Base-by-base conservation (phyloP, 2,888 invertebrate genomes). In the Entomobrya multifasciata region DNA sequence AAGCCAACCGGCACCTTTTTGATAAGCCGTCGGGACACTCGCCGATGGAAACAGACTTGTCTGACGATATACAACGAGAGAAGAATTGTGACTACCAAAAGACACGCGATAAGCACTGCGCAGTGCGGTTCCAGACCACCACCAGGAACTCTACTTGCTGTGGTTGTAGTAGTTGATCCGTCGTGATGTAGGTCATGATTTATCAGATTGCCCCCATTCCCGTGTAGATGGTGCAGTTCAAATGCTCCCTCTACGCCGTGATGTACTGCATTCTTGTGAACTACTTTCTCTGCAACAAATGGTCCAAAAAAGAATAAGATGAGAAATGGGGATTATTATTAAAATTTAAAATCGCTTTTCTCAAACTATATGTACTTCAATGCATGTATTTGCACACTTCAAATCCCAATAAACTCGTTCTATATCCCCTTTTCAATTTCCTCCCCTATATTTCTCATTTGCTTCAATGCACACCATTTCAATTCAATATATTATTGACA, bases 121-220 rank as follows among this genome's bases (percentile, higher is more conserved):
- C 89, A 89, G 74, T 90, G 89, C 13, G 90, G 88, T 49, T 88
- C 89, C n/a, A 89, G 52, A 27, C 88, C 89, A 5, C 74, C 62
- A 2, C 70, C 62, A 8, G 47, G 79, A 65, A 49, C 62, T 65
- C 60, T 60, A 30, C 79, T 65, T n/a, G 57, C 22, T 11, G 67
- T 57, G 8, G 81, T 86, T 17, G 80, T 76, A 0, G 77, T 76
- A n/a, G 70, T 36, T 15, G 20, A 17, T 1, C 60, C 62, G 8
- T 76, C 74, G 13, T 52, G 65, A 22, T 83, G 72, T 57, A 25
- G 60, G 15, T 72, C 80, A 10, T 83, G 83, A 36, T 49, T 52
- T 22, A 65, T 1, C 10, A 49, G 17, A 25, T 67, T 65, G 1
- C 52, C 79, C 3, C 15, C 36, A n/a, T 41, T 77, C 25, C 27